Percentiles rank a stretch among this genome's conserved stretches.
phyloP scores from a whole-genome alignment of 1,140 invertebrate genomes.

The Drosophila nigromelanica region DNA sequence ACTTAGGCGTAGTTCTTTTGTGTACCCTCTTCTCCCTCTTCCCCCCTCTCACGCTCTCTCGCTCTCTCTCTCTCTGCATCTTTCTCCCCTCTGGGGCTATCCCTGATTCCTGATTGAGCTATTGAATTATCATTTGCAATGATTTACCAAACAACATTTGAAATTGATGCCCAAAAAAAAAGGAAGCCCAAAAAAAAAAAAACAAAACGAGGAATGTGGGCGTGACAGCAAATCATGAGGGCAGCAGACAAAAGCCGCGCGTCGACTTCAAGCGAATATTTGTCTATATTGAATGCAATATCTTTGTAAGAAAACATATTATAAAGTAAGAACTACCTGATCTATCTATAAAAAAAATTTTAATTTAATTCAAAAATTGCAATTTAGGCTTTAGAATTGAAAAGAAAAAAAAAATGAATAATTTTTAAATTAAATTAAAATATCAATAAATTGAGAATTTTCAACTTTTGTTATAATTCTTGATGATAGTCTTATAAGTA shows the following conservation, averaged over 20 bases:
- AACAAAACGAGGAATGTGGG: slow-evolving; percentile 22
- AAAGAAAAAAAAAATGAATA: too few species aligned
- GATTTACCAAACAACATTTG: slow-evolving; percentile 78
- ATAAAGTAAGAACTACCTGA: too few species aligned
- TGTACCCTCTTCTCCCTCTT: not conserved
- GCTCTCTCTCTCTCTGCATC: not conserved
- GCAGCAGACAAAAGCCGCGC: slow-evolving; percentile 2
- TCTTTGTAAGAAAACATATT: too few species aligned
- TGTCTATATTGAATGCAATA: not conserved
- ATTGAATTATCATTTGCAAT: slow-evolving; percentile 82
- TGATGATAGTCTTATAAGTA: too few species aligned
- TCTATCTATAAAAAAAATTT: too few species aligned
- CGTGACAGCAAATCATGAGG: slow-evolving; percentile 19
- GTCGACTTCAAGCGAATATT: slow-evolving; percentile 8
- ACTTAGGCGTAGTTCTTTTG: slow-evolving; percentile 66
- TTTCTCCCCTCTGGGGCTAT: slow-evolving; percentile 9
- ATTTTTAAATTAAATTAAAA: too few species aligned
- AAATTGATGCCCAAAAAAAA: slow-evolving; percentile 61
- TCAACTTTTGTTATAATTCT: too few species aligned
- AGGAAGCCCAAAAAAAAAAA: not conserved
- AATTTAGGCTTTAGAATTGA: too few species aligned
- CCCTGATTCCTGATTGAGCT: slow-evolving; percentile 69
- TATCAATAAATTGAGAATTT: too few species aligned
- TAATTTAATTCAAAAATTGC: too few species aligned
- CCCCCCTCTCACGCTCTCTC: not conserved